Conservation (phyloP, 2,113 vertebrate genomes). For the zebrafish (Danio rerio) region DNA sequence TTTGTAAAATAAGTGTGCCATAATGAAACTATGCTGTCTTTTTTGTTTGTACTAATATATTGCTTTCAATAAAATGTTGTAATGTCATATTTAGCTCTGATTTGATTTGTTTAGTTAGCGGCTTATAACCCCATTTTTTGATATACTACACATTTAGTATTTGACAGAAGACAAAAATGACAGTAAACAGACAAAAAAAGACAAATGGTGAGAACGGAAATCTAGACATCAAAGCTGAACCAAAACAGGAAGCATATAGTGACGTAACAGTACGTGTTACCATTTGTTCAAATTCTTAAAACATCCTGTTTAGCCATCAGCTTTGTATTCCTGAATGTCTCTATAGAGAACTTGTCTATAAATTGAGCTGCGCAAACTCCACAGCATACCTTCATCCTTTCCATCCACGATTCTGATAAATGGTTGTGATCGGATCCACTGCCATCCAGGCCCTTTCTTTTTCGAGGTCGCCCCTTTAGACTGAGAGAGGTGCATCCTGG, state of each 20-base stretch:
- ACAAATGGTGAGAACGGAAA: slow-evolving; percentile 30
- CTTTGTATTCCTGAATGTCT: neutral
- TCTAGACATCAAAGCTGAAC: slow-evolving; percentile 9
- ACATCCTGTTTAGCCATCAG: slow-evolving; percentile 22
- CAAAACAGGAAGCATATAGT: slow-evolving; percentile 35
- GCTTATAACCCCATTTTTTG: too few relatives aligned
- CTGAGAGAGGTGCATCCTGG: slow-evolving; percentile 78
- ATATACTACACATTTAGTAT: too few relatives aligned
- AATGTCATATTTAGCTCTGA: too few relatives aligned
- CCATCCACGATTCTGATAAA: slow-evolving; percentile 75
- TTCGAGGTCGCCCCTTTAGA: slow-evolving; percentile 80
- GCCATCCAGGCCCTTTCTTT: slow-evolving; percentile 71
- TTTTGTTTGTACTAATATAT: too few relatives aligned
- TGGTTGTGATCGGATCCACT: slow-evolving; percentile 64
- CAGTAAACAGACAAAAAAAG: slow-evolving; percentile 11
- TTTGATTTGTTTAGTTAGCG: too few relatives aligned
- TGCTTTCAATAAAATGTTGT: too few relatives aligned
- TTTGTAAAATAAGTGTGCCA: too few relatives aligned
- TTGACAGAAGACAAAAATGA: neutral
- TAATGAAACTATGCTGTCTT: too few relatives aligned
- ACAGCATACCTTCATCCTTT: slow-evolving; percentile 75
- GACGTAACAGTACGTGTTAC: neutral
- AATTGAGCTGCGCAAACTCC: neutral
- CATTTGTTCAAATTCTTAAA: slow-evolving; percentile 3
- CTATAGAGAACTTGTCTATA: neutral